Evolutionary conservation across 92 coral and sea anemone species (phyloP), one percentile per base, ranked within the genome.

Genomic region (Zoanthus gigantus): DNA sequence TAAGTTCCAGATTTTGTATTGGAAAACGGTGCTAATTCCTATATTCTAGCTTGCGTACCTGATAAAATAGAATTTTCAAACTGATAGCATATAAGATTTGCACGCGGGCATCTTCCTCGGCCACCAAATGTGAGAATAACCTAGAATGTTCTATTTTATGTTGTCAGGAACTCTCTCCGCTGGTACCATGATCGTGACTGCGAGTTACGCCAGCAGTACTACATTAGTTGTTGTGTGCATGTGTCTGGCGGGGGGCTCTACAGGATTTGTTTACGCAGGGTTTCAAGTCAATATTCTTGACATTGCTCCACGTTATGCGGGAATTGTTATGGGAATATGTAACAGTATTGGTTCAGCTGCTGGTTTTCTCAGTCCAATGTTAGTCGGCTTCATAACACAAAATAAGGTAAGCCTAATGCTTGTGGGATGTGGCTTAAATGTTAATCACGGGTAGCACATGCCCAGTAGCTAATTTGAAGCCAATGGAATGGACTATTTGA

Each of bases 271-370:
- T n/a, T 95, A 95, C 23, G 92, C 98, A n/a, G 98, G 98, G 7
- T 95, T 93, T 72, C 98, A 95, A 86, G 98, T 95, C 32, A 95
- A 95, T 77, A 95, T 95, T 85, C 73, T 95, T 57, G 98, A 95
- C 71, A 93, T 95, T 18, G 98, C 98, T n/a, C 98, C 98, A 0
- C 88, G 98, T 1, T 93, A 91, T 53, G 96, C 98, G 16, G 92
- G 96, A 5, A 87, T 95, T 71, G 92, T 93, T 76, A 95, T 95
- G 98, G 98, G 98, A 16, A 83, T 95, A n/a, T 72, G 90, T 44
- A 95, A 95, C 90, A 94, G 96, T 23, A 89, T 92, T 9, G 94
- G 94, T 42, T 92, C 92, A 6, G 89, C 92, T 2, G 93, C 98
- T 5, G 98, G 98, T 3, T 95, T 95, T 56, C 90, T 95, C 7